Evolutionary conservation across 1,140 invertebrate species (phyloP), one percentile per base, ranked within the genome.

Genomic region (Heterodera schachtii): DNA sequence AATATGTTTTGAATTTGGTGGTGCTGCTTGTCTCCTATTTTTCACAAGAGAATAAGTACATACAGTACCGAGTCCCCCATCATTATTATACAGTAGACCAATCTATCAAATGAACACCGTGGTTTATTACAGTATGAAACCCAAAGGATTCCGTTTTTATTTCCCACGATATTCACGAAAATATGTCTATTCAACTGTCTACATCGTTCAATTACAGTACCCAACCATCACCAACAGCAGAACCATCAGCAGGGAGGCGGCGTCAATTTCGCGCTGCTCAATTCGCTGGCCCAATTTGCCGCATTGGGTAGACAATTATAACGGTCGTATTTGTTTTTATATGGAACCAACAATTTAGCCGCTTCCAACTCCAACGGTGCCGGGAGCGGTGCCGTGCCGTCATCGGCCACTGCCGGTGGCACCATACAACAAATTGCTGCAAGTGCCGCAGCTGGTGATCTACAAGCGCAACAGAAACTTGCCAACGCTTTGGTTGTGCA

Each of bases 191-290:
- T 31, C 31, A 31, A 31, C 31, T 31, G 31, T 31, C 31, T 31
- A 31, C 31, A 31, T 31, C 31, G 31, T 31, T 31, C 31, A 21
- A 1, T 78, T 78, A 52, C 49, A 78, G 77, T 70, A 46, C 11
- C 41, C 66, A 16, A 49, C 19, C 57, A 64, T 43, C 64, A 69
- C 7, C 31, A 46, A n/a, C 8, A 69, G 9, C 57, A 64, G 41
- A 21, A 69, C 44, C 64, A 78, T 31, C 31, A n/a, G n/a, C 52
- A 67, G 46, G 21, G n/a, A 76, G 19, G 66, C 46, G 44, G 75
- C 75, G n/a, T 64, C 66, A 47, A 44, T 52, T 78, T 78, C 3
- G 21, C 69, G 69, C 31, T 71, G 21, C 69, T 71, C 69, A 71
- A 71, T 46, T 71, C 69, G 2, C 6, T 71, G 69, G 69, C 69